phyloP scores from a whole-genome alignment of 2,797 vertebrate species.

The Pseudopleuronectes americanus region DNA sequence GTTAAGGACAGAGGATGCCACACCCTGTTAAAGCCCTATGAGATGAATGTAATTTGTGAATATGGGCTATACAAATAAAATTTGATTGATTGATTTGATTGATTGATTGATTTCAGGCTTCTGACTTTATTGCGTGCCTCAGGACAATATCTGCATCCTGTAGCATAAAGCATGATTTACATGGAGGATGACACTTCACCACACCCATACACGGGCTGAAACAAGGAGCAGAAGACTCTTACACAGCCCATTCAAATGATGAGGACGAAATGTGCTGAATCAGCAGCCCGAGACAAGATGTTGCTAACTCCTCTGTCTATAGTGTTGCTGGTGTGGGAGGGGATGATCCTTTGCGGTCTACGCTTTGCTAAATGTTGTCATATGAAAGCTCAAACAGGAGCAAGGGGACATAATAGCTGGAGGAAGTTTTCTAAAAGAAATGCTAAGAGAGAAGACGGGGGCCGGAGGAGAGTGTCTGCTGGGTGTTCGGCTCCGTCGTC shows the following conservation, averaged over 20 bases:
- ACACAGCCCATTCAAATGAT: not conserved
- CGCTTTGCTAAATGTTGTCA: conserved; percentile 38
- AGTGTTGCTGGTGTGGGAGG: conserved; percentile 3
- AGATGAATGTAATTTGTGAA: too few species aligned
- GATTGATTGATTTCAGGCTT: too few species aligned
- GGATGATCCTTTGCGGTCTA: conserved; percentile 21
- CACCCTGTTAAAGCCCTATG: too few species aligned
- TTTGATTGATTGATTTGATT: too few species aligned
- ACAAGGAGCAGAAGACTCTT: conserved; percentile 1
- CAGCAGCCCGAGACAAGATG: conserved; percentile 21
- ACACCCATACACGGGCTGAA: not conserved
- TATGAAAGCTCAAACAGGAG: conserved; percentile 11
- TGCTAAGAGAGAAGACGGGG: conserved; percentile 3
- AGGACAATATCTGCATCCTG: not conserved
- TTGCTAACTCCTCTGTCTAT: conserved; percentile 4
- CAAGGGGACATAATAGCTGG: conserved; percentile 13
- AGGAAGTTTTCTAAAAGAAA: conserved; percentile 39
- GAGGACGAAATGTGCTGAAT: conserved; percentile 28
- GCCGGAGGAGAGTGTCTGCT: conserved; percentile 7
- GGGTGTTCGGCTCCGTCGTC: conserved; percentile 45
- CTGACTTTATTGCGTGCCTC: not conserved
- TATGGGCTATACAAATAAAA: too few species aligned
- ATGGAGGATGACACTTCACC: not conserved
- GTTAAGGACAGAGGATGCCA: too few species aligned
- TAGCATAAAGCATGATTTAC: not conserved